phyloP scores from a whole-genome alignment of 2,888 invertebrate species.

The Caenorhabditis sp. region DNA sequence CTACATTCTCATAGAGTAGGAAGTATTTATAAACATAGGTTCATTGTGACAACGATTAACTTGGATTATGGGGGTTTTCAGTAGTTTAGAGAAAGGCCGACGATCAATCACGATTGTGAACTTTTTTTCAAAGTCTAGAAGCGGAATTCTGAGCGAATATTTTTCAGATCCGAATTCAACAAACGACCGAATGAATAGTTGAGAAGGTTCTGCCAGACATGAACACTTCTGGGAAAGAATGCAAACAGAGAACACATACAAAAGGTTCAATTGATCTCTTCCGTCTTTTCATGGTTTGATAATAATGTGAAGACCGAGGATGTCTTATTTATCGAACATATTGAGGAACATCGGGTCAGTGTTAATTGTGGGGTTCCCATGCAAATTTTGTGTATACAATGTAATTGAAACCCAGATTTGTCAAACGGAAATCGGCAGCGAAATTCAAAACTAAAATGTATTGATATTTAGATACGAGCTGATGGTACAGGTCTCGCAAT shows the following conservation, averaged over 20 bases:
- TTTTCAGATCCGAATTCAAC: neutral
- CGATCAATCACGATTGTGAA: conserved; percentile 18
- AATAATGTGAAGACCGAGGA: too few relatives aligned
- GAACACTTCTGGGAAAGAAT: neutral
- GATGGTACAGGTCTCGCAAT: too few relatives aligned
- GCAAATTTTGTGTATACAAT: too few relatives aligned
- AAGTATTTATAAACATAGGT: conserved; percentile 20
- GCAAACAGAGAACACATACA: neutral
- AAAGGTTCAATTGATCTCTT: neutral
- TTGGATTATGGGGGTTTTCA: conserved; percentile 36
- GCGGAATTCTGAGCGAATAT: neutral
- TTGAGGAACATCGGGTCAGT: too few relatives aligned
- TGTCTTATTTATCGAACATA: too few relatives aligned
- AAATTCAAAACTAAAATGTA: too few relatives aligned
- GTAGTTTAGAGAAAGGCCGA: conserved; percentile 31
- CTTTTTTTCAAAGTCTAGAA: neutral
- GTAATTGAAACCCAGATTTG: too few relatives aligned
- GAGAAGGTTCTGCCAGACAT: too few relatives aligned
- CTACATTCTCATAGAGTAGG: neutral
- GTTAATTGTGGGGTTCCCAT: too few relatives aligned
- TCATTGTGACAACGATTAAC: conserved; percentile 47
- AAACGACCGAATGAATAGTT: too few relatives aligned
- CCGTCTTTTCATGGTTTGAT: neutral
- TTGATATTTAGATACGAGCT: too few relatives aligned
- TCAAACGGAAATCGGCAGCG: too few relatives aligned